Base-by-base conservation (phyloP, 1,140 invertebrate species). In the Cyclargus thomasi region DNA sequence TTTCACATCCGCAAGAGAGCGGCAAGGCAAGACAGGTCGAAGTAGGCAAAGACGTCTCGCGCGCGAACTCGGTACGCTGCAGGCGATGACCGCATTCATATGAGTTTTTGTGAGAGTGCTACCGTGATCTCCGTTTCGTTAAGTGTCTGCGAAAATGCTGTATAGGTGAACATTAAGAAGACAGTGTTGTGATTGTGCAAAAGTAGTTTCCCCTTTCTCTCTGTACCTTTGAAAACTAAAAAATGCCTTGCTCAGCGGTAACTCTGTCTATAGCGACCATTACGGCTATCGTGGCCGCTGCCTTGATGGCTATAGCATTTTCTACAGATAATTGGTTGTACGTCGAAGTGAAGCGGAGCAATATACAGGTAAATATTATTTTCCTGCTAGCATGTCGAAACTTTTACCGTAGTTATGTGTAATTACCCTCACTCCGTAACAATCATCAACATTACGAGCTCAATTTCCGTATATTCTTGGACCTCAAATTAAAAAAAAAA, bases 241-340 rank as follows among this genome's bases (percentile, higher is more conserved):
- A 92, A 88, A 98, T 98, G 97, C 96, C 96, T 91, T 98, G 97
- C 93, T 97, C 97, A 74, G 97, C 97, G 75, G 96, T 98, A 81
- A 98, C 97, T 80, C 92, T 98, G 81, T 97, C 97, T 84, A 94
- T 98, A 90, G 97, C 97, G 70, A 98, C 97, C 79, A 97, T 98
- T 90, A 95, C 96, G 81, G 96, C 96, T 78, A 97, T 98, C 81
- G 95, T 98, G 77, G 96, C 96, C 73, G 96, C 97, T 78, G 96
- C 96, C 63, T 92, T 98, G 76, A 92, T 98, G 79, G 95, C 96
- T 69, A 98, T 98, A 84, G 96, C 97, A 73, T 98, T 98, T 90
- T 96, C 96, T 77, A 98, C 97, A 82, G 97, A 98, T 92, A 98
- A 98, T 92, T 98, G 97, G 97, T 92, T 97, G 74, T 96, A 96